Evolutionary conservation across 92 coral and sea anemone genomes (phyloP), one percentile per base, ranked within the genome.

Genomic region (Metridium senile): DNA sequence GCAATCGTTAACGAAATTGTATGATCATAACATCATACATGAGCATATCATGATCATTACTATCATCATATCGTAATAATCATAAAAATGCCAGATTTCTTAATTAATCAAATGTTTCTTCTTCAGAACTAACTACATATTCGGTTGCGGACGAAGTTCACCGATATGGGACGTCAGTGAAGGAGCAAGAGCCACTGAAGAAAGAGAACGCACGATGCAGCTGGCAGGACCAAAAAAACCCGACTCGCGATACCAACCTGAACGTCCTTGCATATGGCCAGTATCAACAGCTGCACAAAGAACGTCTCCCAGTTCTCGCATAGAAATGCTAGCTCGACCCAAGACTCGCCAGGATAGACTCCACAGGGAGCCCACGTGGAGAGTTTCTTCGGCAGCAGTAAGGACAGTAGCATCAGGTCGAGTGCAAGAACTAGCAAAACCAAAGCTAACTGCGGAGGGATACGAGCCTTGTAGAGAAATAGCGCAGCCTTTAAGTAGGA

Each of bases 141-240:
- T 84, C 30, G 74, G 98, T 76, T 87, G 97, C 49, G 99, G 99
- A 17, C 85, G 99, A 34, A 85, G 92, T 52, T 87, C 99, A 20
- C 98, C 99, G 9, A 87, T 96, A 29, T 93, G 99, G 98, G 78
- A 66, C 45, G 98, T 96, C 8, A 84, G 86, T 51, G 88, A 90
- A 39, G 90, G 98, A 26, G 98, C 97, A 68, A 96, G 80, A 71
- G 83, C 93, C 66, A 89, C 92, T 1, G 97, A 85, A 71, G 99
- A 96, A 66, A 82, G 99, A 4, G 92, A 86, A 58, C 82, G 87
- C 26, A 81, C 99, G 51, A 80, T 87, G 74, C 72, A 85, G 32
- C 89, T 96, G 28, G 96, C 99, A 1, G 64, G 78, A 26, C 85
- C 97, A n/a, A 96, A 93, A 83, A 93, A 72, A 70, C 54, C 89